Evolutionary conservation across 23 tunicate species (phyloP), one percentile per base, ranked within the genome.

Genomic region (Ascidia mentula): DNA sequence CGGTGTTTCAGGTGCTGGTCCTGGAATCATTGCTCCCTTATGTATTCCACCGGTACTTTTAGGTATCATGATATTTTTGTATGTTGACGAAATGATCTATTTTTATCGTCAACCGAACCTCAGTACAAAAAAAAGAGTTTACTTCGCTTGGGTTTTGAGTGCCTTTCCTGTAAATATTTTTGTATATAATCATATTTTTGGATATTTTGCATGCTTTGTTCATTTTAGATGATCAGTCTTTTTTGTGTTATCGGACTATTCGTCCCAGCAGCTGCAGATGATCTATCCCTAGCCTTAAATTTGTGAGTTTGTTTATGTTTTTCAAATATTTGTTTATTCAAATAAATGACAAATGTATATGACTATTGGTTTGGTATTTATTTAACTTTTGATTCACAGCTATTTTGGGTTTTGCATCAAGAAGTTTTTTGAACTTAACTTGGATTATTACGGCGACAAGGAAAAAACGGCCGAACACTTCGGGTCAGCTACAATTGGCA

Each of bases 131-230:
- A 70, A 88, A 36, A 84, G 88, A 17, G 79, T 79, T 26, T 75
- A 83, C 81, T 42, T 38, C 13, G 18, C 84, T 18, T 89, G 95
- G 95, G 82, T 89, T 20, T 36, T 89, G 12, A 70, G 85, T 0
- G 85, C 73, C 0, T 89, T 81, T 42, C 95, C 95, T 18, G 95
- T 89, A 72, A 72, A 80, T n/a, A n/a, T n/a, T n/a, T n/a, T n/a
- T n/a, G n/a, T n/a, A n/a, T n/a, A n/a, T n/a, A n/a, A n/a, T n/a
- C n/a, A n/a, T n/a, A n/a, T n/a, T n/a, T n/a, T n/a, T n/a, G n/a
- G n/a, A n/a, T n/a, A n/a, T n/a, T n/a, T n/a, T n/a, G n/a, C n/a
- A n/a, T n/a, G n/a, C n/a, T n/a, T n/a, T n/a, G n/a, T n/a, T n/a
- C n/a, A n/a, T n/a, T n/a, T n/a, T n/a, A n/a, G n/a, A n/a, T n/a